Base-by-base conservation (phyloP, 2,888 invertebrate species). In the Latheticus oryzae region DNA sequence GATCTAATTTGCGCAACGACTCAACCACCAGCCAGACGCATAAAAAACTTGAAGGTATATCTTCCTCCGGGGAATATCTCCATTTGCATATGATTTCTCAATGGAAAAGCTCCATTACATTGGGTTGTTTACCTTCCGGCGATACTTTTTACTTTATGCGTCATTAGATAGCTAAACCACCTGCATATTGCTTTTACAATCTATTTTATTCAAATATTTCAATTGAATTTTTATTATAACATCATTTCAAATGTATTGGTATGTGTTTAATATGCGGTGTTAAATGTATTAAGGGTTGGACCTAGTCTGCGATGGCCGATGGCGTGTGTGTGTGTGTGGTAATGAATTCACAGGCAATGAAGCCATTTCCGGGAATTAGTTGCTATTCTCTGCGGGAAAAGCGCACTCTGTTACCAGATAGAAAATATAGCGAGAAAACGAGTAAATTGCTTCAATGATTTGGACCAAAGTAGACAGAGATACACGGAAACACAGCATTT, bases 301-400 rank as follows among this genome's bases (percentile, higher is more conserved):
- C 33, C 21, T 9, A 40, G 17, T 17, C 32, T 43, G 24, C 38
- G 28, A 15, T 58, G 37, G 48, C 30, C 45, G 38, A 50, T 67
- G 51, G 67, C 68, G 68, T 68, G 68, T 61, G 61, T 51, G 67
- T 67, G 68, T 68, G 68, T 61, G 61, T 51, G 62, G 66, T 67
- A 65, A 67, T 67, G 66, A 67, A 68, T 67, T 67, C 60, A 47
- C 57, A 56, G 59, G 64, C 64, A 64, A 69, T 66, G 66, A 62
- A 65, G 58, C 64, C 64, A 64, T 69, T 69, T 69, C 63, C 65
- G 62, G 60, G 63, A 63, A 65, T 63, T 62, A 63, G 58, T 57
- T 43, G 52, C 45, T 55, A 55, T 48, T 55, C 55, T 55, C 55
- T 33, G 23, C 13, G 37, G 54, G 24, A 30, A 16, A 43, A 35